These are phyloP conservation scores for Nycticryphes semicollaris DNA, from an alignment of 2,113 vertebrate species.

Conservation along the genomic window DNA sequence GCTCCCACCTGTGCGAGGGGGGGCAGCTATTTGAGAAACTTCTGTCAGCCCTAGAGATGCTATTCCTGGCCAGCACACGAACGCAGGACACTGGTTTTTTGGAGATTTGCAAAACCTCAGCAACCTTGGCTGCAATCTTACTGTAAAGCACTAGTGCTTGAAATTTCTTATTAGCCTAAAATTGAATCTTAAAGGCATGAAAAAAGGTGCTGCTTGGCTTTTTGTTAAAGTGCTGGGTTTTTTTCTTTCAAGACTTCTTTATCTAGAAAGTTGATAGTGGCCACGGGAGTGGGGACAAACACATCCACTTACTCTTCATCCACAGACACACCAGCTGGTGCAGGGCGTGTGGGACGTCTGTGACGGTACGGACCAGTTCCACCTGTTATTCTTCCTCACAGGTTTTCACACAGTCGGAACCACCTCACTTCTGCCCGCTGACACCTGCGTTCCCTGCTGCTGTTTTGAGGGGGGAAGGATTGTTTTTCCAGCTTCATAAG, in stretches of 20 bases:
- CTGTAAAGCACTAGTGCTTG: not conserved
- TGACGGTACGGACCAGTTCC: not conserved
- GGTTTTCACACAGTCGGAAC: slow-evolving; percentile 91
- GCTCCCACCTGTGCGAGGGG: accelerated
- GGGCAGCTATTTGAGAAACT: not conserved
- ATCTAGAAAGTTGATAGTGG: not conserved
- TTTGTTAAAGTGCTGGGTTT: not conserved
- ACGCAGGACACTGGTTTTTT: accelerated
- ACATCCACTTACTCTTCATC: not conserved
- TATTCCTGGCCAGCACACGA: accelerated
- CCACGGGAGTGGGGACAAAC: not conserved
- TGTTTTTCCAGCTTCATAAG: slow-evolving; percentile 11
- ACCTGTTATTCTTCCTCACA: not conserved
- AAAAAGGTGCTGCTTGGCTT: not conserved
- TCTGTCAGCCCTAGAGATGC: not conserved
- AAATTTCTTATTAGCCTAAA: not conserved
- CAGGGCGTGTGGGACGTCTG: accelerated
- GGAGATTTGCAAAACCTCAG: not conserved
- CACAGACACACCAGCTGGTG: accelerated
- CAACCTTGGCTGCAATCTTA: not conserved
- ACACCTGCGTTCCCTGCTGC: not conserved
- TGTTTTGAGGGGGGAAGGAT: not conserved
- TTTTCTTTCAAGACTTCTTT: not conserved
- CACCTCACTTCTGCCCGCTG: slow-evolving; percentile 85
- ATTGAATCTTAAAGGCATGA: not conserved